Base-by-base conservation (phyloP, 2,888 invertebrate species). In the Tholera decimalis region DNA sequence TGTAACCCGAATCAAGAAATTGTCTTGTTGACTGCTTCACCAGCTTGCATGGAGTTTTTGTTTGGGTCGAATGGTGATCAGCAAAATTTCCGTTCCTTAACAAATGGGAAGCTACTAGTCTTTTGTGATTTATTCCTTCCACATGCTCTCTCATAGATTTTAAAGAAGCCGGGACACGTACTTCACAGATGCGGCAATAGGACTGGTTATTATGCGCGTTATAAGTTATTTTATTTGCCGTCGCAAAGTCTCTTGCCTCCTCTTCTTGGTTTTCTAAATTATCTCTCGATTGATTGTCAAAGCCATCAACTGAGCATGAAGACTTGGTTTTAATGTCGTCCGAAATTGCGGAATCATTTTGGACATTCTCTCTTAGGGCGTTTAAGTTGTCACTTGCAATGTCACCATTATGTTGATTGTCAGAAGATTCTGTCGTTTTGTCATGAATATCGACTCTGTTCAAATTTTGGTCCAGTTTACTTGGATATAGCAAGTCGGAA, bases 51-150 rank as follows among this genome's bases (percentile, higher is more conserved):
- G 35, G 43, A 18, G 20, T 18, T 28, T 44, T 20, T n/a, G 18
- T 3, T 24, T n/a, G 22, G 7, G n/a, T 18, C 24, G n/a, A n/a
- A n/a, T n/a, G n/a, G n/a, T n/a, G n/a, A n/a, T n/a, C n/a, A n/a
- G n/a, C n/a, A n/a, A n/a, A n/a, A n/a, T n/a, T n/a, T n/a, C n/a
- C n/a, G n/a, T n/a, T n/a, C n/a, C n/a, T n/a, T n/a, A n/a, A n/a
- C n/a, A 7, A 1, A 26, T 20, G 28, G 6, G 50, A 18, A 6
- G 28, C 57, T 6, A 72, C 33, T 33, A 70, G 80, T 46, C 53
- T 83, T 37, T 74, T 85, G 56, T 91, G 91, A 1, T 57, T 58
- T 9, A 62, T 73, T 11, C 88, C 89, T 7, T 64, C 39, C 7
- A 75, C 72, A 24, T 79, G 77, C 55, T 80, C 68, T 24, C 44